Percentiles rank a stretch among this genome's conserved stretches.
Evolutionary conservation across 2,113 vertebrate genomes (phyloP).

Genomic region (Camelus bactrianus): DNA sequence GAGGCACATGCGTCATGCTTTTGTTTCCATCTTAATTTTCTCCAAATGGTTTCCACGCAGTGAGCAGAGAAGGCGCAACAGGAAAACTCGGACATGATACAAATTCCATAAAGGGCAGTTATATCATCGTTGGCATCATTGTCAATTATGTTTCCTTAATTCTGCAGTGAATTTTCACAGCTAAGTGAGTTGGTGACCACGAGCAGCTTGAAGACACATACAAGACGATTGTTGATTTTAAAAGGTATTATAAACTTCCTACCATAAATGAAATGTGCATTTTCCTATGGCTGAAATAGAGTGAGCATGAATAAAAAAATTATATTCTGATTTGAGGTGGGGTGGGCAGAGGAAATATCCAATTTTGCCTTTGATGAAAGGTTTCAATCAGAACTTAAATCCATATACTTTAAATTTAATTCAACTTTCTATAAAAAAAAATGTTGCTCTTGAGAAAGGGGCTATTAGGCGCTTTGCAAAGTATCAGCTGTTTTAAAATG

Average conservation of each 20-base stretch:
- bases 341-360: neutral
- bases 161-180: neutral
- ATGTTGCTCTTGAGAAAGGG: neutral
- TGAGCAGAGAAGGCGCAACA: neutral
- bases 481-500: neutral
- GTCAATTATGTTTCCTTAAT: neutral
- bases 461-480: neutral
- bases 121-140: neutral
- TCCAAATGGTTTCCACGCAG: neutral
- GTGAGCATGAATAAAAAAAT: neutral
- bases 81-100: rapidly evolving
- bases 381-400: neutral
- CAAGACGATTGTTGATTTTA: neutral
- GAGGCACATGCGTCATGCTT: neutral
- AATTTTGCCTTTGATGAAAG: neutral
- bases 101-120: neutral
- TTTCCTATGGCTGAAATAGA: neutral
- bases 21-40: neutral
- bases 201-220: neutral
- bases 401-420: neutral
- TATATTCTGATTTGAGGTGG: neutral
- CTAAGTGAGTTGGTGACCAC: neutral
- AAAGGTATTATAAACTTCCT: neutral
- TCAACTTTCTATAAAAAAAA: neutral
- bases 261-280: neutral